phyloP scores from a whole-genome alignment of 2,113 vertebrate genomes.

The Hemibagrus wyckioides region DNA sequence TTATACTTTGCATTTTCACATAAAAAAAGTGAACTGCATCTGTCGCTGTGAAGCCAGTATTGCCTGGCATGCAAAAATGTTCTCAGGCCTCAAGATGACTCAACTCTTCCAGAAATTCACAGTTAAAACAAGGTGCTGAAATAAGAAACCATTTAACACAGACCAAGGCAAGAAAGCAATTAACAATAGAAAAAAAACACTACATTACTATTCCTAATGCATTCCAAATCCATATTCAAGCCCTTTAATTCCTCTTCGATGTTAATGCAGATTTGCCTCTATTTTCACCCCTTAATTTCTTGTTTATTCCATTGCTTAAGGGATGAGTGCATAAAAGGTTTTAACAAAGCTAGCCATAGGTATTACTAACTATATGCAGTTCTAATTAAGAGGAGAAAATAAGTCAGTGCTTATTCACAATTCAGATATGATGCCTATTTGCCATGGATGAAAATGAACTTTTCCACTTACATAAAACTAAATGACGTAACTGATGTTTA shows the following conservation, averaged over 20 bases:
- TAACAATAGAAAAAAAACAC: slow-evolving; percentile 28
- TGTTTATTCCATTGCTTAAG: background rate
- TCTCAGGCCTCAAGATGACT: slow-evolving; percentile 36
- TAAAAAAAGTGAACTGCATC: background rate
- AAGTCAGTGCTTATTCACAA: background rate
- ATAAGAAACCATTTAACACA: slow-evolving; percentile 46
- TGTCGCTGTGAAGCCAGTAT: background rate
- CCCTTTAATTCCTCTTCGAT: background rate
- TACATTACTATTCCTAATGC: slow-evolving; percentile 30
- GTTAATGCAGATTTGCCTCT: slow-evolving; percentile 5
- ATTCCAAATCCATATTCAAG: slow-evolving; percentile 22
- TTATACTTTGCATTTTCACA: background rate
- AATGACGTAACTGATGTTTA: slow-evolving; percentile 34
- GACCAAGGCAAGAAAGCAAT: slow-evolving; percentile 48
- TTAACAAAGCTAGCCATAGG: background rate
- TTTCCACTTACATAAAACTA: background rate
- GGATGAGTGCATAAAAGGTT: background rate
- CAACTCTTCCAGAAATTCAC: slow-evolving; percentile 33
- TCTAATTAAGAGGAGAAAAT: background rate
- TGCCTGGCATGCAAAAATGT: slow-evolving; percentile 19
- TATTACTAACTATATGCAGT: background rate
- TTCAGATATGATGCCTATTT: background rate
- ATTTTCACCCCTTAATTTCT: background rate
- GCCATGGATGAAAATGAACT: background rate
- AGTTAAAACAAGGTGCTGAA: slow-evolving; percentile 48